Base-by-base conservation (phyloP, 2,888 invertebrate species). In the Ormia ochracea region DNA sequence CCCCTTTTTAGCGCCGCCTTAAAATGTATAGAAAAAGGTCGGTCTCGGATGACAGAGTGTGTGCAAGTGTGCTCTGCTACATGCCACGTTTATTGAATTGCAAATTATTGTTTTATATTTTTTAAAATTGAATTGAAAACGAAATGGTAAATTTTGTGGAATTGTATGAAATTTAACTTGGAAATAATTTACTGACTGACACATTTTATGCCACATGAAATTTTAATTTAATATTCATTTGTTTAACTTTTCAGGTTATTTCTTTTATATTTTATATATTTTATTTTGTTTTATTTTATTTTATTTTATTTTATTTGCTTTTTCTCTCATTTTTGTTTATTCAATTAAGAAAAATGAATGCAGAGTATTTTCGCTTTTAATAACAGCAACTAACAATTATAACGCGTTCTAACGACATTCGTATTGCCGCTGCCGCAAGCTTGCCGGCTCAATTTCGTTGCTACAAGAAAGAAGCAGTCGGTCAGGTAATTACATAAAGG, bases 181-280 rank as follows among this genome's bases (percentile, higher is more conserved):
- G 23, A 70, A 56, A 65, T 77, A 70, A 77, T 77, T 50, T 28
- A 61, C 36, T 68, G 21, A 61, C 36, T 68, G 21, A 68, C 33
- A 61, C 54, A 68, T 54, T 59, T 10, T 33, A 43, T 9, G 50
- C 50, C 65, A 70, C 56, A 70, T 43, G 19, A 58, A 77, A 50
- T 19, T 58, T 63, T 58, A 77, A 77, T 65, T 70, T 70, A 70
- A 70, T 76, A 76, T 69, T 56, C 31, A 63, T 45, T 76, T 56
- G 48, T 48, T 14, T 50, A 14, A 28, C 28, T 50, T 28, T 56
- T 54, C 23, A 41, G 4, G 19, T 9, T 19, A 10, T 74, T 26
- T 41, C 6, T 54, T 41, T 50, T 33, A 14, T 56, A n/a, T 33
- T 50, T 19, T 43, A 14, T 31, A 1, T 26, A 58, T 14, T 17